These are phyloP conservation scores for Anthonomus grandis DNA, from an alignment of 1,140 invertebrate species.

Conservation along the genomic window DNA sequence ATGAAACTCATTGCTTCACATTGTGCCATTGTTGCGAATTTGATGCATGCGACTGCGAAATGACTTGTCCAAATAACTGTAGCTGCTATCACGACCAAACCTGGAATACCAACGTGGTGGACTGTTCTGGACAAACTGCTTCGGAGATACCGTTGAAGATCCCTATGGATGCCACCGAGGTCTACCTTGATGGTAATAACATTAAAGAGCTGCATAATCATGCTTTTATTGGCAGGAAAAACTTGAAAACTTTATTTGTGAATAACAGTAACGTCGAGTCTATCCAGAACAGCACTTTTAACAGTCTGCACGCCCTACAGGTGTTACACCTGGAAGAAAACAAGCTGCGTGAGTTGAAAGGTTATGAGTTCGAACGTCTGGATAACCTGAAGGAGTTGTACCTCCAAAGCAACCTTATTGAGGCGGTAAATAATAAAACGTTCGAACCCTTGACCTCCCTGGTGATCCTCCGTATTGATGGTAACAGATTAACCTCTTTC, in stretches of 20 bases:
- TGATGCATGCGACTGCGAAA: constrained; percentile 92
- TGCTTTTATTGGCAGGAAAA: constrained; percentile 88
- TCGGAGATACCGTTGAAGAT: constrained; percentile 77
- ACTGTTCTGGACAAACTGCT: constrained; percentile 76
- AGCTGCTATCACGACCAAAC: constrained; percentile 89
- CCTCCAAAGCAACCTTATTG: constrained; percentile 81
- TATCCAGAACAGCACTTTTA: constrained; percentile 90
- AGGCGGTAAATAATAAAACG: constrained; percentile 75
- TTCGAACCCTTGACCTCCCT: constrained; percentile 73
- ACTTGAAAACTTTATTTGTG: constrained; percentile 79
- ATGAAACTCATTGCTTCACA: constrained; percentile 89
- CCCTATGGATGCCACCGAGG: constrained; percentile 91
- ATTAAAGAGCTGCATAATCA: constrained; percentile 81
- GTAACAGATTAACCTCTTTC: constrained; percentile 77
- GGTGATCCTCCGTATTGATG: constrained; percentile 77
- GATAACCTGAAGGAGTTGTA: constrained; percentile 77
- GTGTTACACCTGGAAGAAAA: constrained; percentile 85
- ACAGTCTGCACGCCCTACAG: constrained; percentile 77
- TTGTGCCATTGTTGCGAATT: constrained; percentile 92
- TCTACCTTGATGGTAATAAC: constrained; percentile 87
- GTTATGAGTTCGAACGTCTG: constrained; percentile 87
- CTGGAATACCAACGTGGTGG: constrained; percentile 89
- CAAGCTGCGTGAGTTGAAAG: constrained; percentile 71
- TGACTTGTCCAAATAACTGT: constrained; percentile 89
- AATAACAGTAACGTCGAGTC: constrained; percentile 81